Conservation (phyloP, 1,140 invertebrate species). For the Amphibalanus amphitrite region DNA sequence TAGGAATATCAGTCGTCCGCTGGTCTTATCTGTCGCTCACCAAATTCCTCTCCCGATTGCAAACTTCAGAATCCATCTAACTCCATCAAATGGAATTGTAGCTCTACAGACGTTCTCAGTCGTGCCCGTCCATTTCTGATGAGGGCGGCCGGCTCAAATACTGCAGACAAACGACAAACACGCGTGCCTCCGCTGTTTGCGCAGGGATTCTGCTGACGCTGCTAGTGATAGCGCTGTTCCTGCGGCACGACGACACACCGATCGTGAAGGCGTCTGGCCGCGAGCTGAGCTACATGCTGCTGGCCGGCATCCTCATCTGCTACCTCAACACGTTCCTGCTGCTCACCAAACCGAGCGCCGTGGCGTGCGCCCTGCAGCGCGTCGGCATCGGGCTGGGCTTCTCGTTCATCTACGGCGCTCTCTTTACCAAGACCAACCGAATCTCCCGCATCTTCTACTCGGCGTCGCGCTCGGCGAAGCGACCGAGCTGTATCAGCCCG, state of each 20-base stretch:
- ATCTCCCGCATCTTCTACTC: constrained; percentile 42
- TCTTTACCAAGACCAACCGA: constrained; percentile 44
- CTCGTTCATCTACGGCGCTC: constrained; percentile 39
- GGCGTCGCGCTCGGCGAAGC: constrained; percentile 41
- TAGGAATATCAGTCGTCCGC: no score
- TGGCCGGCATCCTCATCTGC: constrained; percentile 31
- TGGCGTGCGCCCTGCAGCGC: constrained; percentile 35
- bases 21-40: no score
- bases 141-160: no score
- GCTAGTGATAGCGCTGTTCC: constrained; percentile 30
- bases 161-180: no score
- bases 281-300: constrained; percentile 40
- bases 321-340: constrained; percentile 33
- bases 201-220: constrained; percentile 23
- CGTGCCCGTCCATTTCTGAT: no score
- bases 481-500: constrained; percentile 54
- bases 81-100: no score
- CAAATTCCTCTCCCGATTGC: no score
- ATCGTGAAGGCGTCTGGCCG: constrained; percentile 34
- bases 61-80: no score
- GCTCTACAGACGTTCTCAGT: no score
- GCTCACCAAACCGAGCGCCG: constrained; percentile 30
- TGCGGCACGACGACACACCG: constrained; percentile 26
- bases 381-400: constrained; percentile 41
- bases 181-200: no score